phyloP scores from a whole-genome alignment of 2,888 invertebrate species.

The Salticus scenicus region DNA sequence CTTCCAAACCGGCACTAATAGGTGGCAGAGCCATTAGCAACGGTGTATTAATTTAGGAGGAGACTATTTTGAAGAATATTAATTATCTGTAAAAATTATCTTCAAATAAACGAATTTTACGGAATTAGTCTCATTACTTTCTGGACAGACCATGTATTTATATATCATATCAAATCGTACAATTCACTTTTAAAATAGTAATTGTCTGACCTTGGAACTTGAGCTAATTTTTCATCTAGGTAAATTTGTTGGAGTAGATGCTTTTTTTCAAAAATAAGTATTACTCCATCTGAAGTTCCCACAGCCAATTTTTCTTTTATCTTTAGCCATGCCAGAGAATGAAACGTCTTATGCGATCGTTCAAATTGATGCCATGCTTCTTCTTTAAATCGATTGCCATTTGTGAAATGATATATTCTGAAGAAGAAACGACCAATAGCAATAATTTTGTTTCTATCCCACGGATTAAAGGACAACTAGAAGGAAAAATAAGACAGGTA shows the following conservation, averaged over 20 bases:
- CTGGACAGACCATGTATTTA: no score
- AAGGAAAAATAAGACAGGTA: not conserved
- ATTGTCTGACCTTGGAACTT: not conserved
- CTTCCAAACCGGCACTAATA: no score
- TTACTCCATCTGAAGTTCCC: slow-evolving; percentile 26
- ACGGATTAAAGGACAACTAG: slow-evolving; percentile 30
- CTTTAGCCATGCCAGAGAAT: slow-evolving; percentile 13
- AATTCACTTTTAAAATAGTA: not conserved
- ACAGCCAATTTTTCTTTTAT: slow-evolving; percentile 4
- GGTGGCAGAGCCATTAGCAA: no score
- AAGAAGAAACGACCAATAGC: slow-evolving; percentile 23
- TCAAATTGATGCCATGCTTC: slow-evolving; percentile 6
- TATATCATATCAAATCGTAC: no score
- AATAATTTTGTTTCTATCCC: not conserved
- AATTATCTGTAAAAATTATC: no score
- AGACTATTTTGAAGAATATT: no score
- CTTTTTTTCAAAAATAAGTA: slow-evolving; percentile 31
- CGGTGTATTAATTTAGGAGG: no score
- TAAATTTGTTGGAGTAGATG: slow-evolving; percentile 7
- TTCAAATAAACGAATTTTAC: no score
- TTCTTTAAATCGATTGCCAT: not conserved
- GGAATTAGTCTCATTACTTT: no score
- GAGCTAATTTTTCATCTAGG: not conserved
- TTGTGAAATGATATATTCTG: not conserved
- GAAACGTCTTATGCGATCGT: not conserved